Conservation (phyloP, 2,888 invertebrate species). For the Malthinus flaveolus region DNA sequence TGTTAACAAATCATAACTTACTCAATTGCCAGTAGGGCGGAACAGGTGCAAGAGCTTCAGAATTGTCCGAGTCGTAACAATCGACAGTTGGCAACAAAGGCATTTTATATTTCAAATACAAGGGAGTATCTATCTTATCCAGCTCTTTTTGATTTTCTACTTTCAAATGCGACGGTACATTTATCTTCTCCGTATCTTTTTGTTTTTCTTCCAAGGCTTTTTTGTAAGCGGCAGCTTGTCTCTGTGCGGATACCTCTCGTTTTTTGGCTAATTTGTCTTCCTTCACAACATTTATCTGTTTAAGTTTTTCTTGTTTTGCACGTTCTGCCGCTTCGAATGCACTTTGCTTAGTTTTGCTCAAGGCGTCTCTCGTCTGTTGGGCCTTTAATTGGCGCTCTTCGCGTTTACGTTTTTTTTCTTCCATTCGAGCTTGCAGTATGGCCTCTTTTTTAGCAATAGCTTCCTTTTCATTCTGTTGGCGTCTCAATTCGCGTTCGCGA, state of each 20-base stretch:
- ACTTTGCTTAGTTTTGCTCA: slow-evolving; percentile 57
- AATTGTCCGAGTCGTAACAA: slow-evolving; percentile 61
- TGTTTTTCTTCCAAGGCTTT: slow-evolving; percentile 53
- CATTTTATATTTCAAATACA: slow-evolving; percentile 43
- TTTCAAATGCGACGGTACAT: not conserved
- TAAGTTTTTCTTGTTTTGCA: slow-evolving; percentile 51
- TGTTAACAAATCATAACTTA: slow-evolving; percentile 40
- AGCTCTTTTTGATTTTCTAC: slow-evolving; percentile 43
- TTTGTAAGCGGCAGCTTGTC: slow-evolving; percentile 53
- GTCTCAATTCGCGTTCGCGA: slow-evolving; percentile 38
- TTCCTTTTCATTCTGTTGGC: slow-evolving; percentile 47
- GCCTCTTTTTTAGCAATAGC: slow-evolving; percentile 64
- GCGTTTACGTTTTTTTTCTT: slow-evolving; percentile 58
- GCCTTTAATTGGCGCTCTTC: slow-evolving; percentile 54
- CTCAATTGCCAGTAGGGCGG: slow-evolving; percentile 55
- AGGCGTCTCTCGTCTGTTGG: slow-evolving; percentile 56
- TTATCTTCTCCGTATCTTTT: slow-evolving; percentile 47
- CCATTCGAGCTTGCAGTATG: slow-evolving; percentile 60
- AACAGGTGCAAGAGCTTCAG: slow-evolving; percentile 44
- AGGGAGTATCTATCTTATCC: slow-evolving; percentile 41
- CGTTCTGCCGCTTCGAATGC: slow-evolving; percentile 56
- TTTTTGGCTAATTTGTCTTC: slow-evolving; percentile 55
- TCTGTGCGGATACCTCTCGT: slow-evolving; percentile 56
- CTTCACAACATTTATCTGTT: slow-evolving; percentile 41
- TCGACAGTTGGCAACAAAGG: slow-evolving; percentile 60